These are phyloP conservation scores for Onychomys leucogaster DNA, from an alignment of 2,797 vertebrate genomes.

Conservation along the genomic window DNA sequence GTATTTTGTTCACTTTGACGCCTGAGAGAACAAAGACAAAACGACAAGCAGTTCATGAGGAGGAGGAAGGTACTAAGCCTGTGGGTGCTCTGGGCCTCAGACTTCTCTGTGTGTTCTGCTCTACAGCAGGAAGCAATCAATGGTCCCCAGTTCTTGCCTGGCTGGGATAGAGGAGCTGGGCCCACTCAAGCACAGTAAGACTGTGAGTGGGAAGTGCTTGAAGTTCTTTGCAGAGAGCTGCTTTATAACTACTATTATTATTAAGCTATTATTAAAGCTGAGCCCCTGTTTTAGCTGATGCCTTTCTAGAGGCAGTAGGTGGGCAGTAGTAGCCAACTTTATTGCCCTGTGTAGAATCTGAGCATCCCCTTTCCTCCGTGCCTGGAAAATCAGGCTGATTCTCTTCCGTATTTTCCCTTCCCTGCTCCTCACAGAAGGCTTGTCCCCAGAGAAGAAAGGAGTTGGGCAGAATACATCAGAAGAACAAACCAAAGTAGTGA, in stretches of 20 bases:
- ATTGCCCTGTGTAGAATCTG: not conserved
- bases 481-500: slow-evolving; percentile 72
- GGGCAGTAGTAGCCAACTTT: not conserved
- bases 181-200: not conserved
- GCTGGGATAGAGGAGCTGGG: not conserved
- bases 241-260: slow-evolving; percentile 73
- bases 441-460: slow-evolving; percentile 3
- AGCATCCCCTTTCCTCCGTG: not conserved
- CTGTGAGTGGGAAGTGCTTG: slow-evolving; percentile 61
- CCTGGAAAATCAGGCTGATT: not conserved
- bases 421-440: slow-evolving; percentile 57
- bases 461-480: slow-evolving; percentile 48
- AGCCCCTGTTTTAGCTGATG: slow-evolving; percentile 54
- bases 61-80: not conserved
- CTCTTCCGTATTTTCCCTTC: not conserved
- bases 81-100: not conserved
- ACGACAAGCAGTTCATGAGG: not conserved
- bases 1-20: not conserved
- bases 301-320: slow-evolving; percentile 59
- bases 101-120: too few relatives aligned
- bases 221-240: slow-evolving; percentile 35
- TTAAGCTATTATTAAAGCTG: slow-evolving; percentile 69
- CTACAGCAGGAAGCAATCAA: not conserved
- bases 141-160: not conserved
- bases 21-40: not conserved